Evolutionary conservation across 2,888 invertebrate genomes (phyloP).

Genomic region (Epiblema foenella): DNA sequence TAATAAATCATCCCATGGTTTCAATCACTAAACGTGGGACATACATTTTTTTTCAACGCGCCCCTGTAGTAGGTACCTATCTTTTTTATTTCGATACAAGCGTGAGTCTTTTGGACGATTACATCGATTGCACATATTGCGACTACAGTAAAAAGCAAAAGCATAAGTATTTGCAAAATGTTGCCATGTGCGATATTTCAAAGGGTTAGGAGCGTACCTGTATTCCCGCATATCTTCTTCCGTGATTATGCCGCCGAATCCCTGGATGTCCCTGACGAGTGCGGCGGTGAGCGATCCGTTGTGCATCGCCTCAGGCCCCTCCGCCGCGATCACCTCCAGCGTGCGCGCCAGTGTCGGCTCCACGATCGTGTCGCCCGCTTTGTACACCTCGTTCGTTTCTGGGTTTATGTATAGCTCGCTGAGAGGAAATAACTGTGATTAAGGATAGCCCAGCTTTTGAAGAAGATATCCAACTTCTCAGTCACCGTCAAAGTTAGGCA

Average conservation of each 20-base stretch:
- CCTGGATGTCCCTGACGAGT: slow-evolving; percentile 88
- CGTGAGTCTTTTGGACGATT: too few species aligned
- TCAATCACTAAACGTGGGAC: too few species aligned
- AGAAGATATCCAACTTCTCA: too few species aligned
- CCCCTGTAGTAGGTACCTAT: too few species aligned
- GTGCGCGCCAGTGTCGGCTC: slow-evolving; percentile 89
- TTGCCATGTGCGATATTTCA: too few species aligned
- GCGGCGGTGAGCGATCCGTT: slow-evolving; percentile 87
- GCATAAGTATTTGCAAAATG: too few species aligned
- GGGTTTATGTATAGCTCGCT: slow-evolving; percentile 86
- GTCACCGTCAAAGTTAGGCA: too few species aligned
- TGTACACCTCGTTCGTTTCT: slow-evolving; percentile 84
- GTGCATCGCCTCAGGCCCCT: slow-evolving; percentile 90
- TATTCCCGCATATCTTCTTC: slow-evolving; percentile 90
- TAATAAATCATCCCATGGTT: too few species aligned
- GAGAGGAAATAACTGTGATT: slow-evolving; percentile 45
- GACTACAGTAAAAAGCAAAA: too few species aligned
- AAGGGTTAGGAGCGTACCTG: slow-evolving; percentile 81
- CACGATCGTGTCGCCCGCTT: slow-evolving; percentile 87
- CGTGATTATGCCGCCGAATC: slow-evolving; percentile 90
- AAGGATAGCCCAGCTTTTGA: not conserved
- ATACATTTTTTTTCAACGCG: too few species aligned
- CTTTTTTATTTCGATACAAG: too few species aligned
- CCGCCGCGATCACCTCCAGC: slow-evolving; percentile 86
- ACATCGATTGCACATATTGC: too few species aligned